A percentile compares a stretch with the other conserved stretches of the same genome.
Conservation (phyloP, 2,888 invertebrate species). For the Ophion ellenae region DNA sequence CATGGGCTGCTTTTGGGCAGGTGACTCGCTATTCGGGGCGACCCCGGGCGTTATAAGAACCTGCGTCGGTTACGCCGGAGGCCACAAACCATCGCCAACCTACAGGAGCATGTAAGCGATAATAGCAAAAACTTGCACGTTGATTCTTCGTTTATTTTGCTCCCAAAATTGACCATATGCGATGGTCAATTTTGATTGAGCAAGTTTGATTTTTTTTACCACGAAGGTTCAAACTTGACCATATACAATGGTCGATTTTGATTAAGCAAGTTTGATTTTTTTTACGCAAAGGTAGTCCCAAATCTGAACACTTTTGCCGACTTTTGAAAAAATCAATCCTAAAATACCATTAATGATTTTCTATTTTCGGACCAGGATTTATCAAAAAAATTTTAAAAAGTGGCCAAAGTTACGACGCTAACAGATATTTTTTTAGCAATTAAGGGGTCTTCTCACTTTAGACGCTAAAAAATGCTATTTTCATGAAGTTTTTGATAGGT, state of each 20-base stretch:
- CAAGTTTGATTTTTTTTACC: not conserved
- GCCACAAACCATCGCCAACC: conserved; percentile 91
- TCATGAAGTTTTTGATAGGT: too few relatives aligned
- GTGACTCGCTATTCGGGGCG: conserved; percentile 93
- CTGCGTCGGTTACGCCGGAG: conserved; percentile 97
- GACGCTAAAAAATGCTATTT: too few relatives aligned
- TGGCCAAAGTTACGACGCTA: not conserved
- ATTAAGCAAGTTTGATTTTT: not conserved
- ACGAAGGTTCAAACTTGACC: not conserved
- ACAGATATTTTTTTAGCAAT: not conserved
- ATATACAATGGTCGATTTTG: too few relatives aligned
- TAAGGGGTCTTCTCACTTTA: too few relatives aligned
- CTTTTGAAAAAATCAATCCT: not conserved
- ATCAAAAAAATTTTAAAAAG: not conserved
- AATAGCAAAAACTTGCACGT: not conserved
- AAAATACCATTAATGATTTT: not conserved
- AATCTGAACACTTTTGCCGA: not conserved
- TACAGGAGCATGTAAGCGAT: conserved; percentile 92
- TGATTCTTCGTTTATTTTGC: not conserved
- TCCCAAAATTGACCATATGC: not conserved
- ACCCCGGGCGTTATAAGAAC: conserved; percentile 91
- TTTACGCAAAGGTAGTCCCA: not conserved
- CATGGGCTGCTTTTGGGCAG: conserved; percentile 98
- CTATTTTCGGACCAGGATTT: not conserved
- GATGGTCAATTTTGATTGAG: not conserved